These are phyloP conservation scores for Hemitrygon akajei DNA, from an alignment of 2,797 vertebrate genomes.

Conservation along the genomic window DNA sequence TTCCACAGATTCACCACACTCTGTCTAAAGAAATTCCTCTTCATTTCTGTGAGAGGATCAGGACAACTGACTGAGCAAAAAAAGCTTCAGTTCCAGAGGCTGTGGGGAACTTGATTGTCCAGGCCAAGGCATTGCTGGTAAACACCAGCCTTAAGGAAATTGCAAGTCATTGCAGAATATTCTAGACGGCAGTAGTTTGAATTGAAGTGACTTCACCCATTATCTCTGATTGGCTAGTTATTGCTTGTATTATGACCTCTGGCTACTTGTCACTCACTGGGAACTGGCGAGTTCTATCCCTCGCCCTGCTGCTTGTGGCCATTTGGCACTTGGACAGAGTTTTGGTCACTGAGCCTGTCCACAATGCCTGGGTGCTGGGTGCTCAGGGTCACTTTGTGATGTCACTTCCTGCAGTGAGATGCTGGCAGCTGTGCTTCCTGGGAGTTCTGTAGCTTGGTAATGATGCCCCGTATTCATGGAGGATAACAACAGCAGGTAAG, in stretches of 20 bases:
- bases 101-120: neutral
- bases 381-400: constrained; percentile 25
- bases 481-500: constrained; percentile 32
- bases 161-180: neutral
- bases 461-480: neutral
- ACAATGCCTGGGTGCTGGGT: neutral
- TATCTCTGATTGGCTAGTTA: neutral
- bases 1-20: too few relatives aligned
- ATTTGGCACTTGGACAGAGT: too few relatives aligned
- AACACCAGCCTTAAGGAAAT: neutral
- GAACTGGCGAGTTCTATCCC: too few relatives aligned
- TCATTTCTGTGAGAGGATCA: too few relatives aligned
- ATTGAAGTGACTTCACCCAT: neutral
- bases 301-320: too few relatives aligned
- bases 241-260: neutral
- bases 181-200: neutral
- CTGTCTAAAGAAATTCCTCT: too few relatives aligned
- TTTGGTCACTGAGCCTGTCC: too few relatives aligned
- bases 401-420: constrained; percentile 27
- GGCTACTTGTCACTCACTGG: neutral
- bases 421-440: neutral
- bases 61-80: too few relatives aligned
- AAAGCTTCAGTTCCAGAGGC: too few relatives aligned
- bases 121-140: neutral
- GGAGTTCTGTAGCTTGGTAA: constrained; percentile 32